A percentile compares a stretch with the other conserved stretches of the same genome.
These are phyloP conservation scores for Toxostoma redivivum DNA, from an alignment of 2,113 vertebrate species.

Conservation along the genomic window DNA sequence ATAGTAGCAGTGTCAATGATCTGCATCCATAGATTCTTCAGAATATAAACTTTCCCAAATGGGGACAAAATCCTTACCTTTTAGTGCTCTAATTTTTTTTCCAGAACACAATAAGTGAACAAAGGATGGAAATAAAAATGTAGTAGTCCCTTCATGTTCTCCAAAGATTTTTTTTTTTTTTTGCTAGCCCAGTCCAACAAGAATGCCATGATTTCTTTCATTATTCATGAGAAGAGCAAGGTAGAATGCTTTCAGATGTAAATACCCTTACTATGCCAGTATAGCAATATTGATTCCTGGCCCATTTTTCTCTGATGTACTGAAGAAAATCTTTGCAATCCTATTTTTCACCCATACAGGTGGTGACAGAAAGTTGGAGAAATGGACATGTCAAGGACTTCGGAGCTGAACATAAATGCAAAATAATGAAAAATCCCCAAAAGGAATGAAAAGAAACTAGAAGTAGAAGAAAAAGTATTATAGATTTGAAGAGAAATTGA, in stretches of 20 bases:
- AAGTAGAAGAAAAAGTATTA: background rate
- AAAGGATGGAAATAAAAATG: background rate
- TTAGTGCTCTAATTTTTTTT: background rate
- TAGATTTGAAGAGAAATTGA: background rate
- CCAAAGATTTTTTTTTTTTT: slow-evolving; percentile 18
- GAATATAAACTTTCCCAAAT: background rate
- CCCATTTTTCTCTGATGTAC: background rate
- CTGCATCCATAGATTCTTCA: background rate
- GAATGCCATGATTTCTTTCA: background rate
- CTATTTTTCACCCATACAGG: background rate
- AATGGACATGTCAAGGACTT: slow-evolving; percentile 8
- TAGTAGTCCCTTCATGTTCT: background rate
- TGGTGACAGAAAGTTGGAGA: background rate
- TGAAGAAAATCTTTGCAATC: slow-evolving; percentile 25
- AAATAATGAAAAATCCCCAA: background rate
- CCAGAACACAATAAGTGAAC: background rate
- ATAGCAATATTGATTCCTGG: slow-evolving; percentile 23
- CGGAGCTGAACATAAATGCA: background rate
- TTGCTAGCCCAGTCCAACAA: background rate
- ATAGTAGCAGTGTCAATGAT: background rate
- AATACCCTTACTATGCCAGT: slow-evolving; percentile 18
- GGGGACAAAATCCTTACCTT: background rate
- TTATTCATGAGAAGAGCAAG: slow-evolving; percentile 42
- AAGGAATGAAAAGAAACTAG: background rate
- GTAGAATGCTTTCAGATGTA: slow-evolving; percentile 44